phyloP scores from a whole-genome alignment of 2,797 vertebrate species.

The Falco columbarius region DNA sequence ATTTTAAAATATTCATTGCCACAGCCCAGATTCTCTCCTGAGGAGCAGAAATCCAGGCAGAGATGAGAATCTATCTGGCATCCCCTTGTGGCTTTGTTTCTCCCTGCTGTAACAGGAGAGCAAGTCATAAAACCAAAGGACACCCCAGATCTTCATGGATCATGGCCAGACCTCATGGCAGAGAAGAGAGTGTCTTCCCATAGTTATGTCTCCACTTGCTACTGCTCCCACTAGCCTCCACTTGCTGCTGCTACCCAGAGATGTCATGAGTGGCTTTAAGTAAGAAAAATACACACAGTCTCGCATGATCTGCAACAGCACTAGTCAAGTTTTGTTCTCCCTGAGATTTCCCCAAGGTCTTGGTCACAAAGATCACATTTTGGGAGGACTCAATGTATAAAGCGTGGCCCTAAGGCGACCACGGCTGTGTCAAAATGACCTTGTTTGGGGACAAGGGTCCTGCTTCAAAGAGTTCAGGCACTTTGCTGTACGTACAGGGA shows the following conservation, averaged over 20 bases:
- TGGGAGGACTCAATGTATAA: not conserved
- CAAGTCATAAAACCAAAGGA: not conserved
- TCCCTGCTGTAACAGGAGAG: not conserved
- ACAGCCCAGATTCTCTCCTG: slow-evolving; percentile 40
- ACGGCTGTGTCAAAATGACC: not conserved
- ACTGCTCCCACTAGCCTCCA: not conserved
- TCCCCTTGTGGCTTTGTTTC: slow-evolving; percentile 59
- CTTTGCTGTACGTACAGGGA: not conserved
- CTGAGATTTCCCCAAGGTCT: not conserved
- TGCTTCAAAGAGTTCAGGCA: not conserved
- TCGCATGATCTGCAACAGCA: not conserved
- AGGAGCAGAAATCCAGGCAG: slow-evolving; percentile 36
- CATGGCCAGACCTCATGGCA: not conserved
- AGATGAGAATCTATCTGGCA: slow-evolving; percentile 50
- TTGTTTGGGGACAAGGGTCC: not conserved
- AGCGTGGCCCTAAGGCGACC: not conserved
- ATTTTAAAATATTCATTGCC: slow-evolving; percentile 63
- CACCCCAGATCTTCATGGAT: fast-evolving
- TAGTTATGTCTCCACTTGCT: not conserved
- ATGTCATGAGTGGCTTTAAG: not conserved
- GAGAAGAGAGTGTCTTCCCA: not conserved
- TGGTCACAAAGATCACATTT: not conserved
- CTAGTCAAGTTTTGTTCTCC: not conserved
- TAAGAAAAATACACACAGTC: not conserved
- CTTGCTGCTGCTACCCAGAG: not conserved